Conservation (phyloP, 2,797 vertebrate species). For the Melanotaenia pygmaea region DNA sequence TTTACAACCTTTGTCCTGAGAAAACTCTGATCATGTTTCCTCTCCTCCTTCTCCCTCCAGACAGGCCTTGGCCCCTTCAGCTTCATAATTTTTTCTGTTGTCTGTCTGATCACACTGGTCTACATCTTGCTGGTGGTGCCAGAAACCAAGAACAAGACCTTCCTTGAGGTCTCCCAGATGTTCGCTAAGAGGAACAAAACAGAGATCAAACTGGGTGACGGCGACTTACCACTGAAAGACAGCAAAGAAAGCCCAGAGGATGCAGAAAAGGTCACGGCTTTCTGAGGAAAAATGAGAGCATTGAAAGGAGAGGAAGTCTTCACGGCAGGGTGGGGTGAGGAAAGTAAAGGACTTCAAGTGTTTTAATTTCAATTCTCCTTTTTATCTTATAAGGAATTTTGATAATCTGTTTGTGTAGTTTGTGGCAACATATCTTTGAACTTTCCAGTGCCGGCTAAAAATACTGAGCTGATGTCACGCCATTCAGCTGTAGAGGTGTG, state of each 20-base stretch:
- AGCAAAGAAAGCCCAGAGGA: conserved; percentile 49
- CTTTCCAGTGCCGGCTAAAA: conserved; percentile 3
- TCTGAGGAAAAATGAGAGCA: conserved; percentile 65
- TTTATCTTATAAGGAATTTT: conserved; percentile 16
- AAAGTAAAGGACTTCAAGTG: conserved; percentile 9
- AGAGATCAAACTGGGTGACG: conserved; percentile 72
- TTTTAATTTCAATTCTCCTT: conserved; percentile 33
- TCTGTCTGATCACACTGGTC: conserved; percentile 86
- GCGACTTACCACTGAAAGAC: conserved; percentile 64
- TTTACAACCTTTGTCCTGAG: conserved; percentile 22
- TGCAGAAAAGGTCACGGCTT: conserved; percentile 60
- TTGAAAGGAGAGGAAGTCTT: conserved; percentile 59
- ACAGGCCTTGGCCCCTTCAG: conserved; percentile 86
- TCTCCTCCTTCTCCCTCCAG: conserved; percentile 69
- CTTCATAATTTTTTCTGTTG: conserved; percentile 89
- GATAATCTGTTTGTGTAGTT: conserved; percentile 13
- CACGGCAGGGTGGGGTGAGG: not conserved
- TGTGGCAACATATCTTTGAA: conserved; percentile 11
- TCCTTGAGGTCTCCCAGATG: conserved; percentile 90
- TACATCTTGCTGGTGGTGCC: conserved; percentile 90
- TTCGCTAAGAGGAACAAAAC: conserved; percentile 90
- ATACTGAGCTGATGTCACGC: not conserved
- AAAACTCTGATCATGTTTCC: conserved; percentile 27
- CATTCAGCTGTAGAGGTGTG: not conserved
- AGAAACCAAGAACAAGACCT: conserved; percentile 93